phyloP scores from a whole-genome alignment of 2,888 invertebrate genomes.

The Cantharis lateralis region DNA sequence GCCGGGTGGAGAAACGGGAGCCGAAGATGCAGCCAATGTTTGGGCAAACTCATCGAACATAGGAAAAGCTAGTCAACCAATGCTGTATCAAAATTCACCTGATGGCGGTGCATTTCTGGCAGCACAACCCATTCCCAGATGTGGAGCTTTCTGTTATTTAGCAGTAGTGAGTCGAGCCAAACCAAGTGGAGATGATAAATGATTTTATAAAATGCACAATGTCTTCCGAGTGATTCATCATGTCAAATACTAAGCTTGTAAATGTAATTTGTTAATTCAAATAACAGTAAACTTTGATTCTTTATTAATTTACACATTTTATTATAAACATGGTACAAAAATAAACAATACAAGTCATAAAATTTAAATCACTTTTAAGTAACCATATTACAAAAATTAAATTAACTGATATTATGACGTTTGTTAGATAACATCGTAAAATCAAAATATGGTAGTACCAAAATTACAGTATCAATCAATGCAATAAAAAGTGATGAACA shows the following conservation, averaged over 20 bases:
- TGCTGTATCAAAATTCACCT: slow-evolving; percentile 60
- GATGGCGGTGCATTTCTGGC: slow-evolving; percentile 64
- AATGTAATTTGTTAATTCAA: neutral
- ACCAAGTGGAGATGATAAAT: neutral
- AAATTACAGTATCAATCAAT: neutral
- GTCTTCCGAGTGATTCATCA: neutral
- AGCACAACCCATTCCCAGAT: slow-evolving; percentile 61
- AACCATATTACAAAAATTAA: neutral
- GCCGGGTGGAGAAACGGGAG: slow-evolving; percentile 48
- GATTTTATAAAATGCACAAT: neutral
- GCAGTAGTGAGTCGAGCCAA: slow-evolving; percentile 56
- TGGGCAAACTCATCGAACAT: slow-evolving; percentile 30
- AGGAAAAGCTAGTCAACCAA: slow-evolving; percentile 43
- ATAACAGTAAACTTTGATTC: neutral
- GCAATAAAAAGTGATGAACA: neutral
- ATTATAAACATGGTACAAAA: neutral
- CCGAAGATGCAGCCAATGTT: slow-evolving; percentile 33
- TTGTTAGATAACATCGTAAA: neutral
- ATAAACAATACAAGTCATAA: neutral
- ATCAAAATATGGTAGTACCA: neutral
- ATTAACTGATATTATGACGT: neutral
- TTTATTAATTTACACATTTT: neutral
- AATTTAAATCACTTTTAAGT: neutral
- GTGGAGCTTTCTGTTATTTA: slow-evolving; percentile 64
- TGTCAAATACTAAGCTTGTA: neutral